Evolutionary conservation across 2,888 invertebrate genomes (phyloP).

Genomic region (Pterostichus niger): DNA sequence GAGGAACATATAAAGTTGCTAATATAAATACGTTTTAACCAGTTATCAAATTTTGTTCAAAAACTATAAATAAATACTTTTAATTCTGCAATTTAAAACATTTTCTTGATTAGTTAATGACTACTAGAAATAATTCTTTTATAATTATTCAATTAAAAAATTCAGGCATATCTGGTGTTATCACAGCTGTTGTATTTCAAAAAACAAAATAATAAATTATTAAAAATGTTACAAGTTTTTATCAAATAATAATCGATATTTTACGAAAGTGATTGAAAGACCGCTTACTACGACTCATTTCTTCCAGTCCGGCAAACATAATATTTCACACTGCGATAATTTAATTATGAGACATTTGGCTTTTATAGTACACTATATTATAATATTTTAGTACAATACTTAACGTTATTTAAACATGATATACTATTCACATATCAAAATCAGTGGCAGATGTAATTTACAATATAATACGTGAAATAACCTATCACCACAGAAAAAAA

Average conservation of each 20-base stretch:
- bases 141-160: conserved; percentile 8
- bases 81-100: too few relatives aligned
- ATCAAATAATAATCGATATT: too few relatives aligned
- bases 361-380: conserved; percentile 34
- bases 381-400: conserved; percentile 42
- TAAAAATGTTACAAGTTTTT: neutral
- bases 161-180: conserved; percentile 42
- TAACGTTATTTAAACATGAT: conserved; percentile 15
- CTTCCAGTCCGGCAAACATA: conserved; percentile 16
- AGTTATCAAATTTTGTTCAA: too few relatives aligned
- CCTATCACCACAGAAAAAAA: conserved; percentile 45
- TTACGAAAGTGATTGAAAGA: too few relatives aligned
- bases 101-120: too few relatives aligned
- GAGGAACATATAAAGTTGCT: neutral
- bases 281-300: neutral
- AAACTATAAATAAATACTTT: too few relatives aligned
- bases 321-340: conserved; percentile 15
- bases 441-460: conserved; percentile 45
- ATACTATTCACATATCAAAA: conserved; percentile 47
- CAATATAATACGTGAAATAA: conserved; percentile 21
- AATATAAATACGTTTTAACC: too few relatives aligned
- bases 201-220: conserved; percentile 24
- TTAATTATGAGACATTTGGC: conserved; percentile 20
- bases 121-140: conserved; percentile 22
- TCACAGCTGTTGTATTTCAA: conserved; percentile 39